These are phyloP conservation scores for Caenorhabditis sp. DNA, from an alignment of 2,888 invertebrate genomes.

Conservation along the genomic window DNA sequence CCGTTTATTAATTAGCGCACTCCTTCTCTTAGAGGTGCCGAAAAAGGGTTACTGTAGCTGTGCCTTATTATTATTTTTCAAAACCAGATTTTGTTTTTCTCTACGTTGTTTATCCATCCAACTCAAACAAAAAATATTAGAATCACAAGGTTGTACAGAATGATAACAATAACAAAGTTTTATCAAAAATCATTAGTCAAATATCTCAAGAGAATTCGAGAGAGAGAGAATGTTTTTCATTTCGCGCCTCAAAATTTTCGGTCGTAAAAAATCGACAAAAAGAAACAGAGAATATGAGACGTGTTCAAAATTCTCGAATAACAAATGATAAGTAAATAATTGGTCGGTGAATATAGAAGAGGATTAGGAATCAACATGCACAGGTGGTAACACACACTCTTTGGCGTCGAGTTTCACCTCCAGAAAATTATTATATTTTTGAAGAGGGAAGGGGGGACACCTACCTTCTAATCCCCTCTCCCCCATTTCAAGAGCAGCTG, in stretches of 20 bases:
- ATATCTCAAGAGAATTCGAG: not conserved
- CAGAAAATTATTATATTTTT: not conserved
- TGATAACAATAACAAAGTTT: not conserved
- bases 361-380: constrained; percentile 18
- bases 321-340: constrained; percentile 36
- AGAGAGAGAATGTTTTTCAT: not conserved
- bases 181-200: not conserved
- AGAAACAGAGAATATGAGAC: too few relatives aligned
- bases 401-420: constrained; percentile 27
- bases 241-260: not conserved
- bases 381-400: constrained; percentile 15
- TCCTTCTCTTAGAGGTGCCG: constrained; percentile 7
- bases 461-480: constrained; percentile 23
- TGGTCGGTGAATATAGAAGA: constrained; percentile 23
- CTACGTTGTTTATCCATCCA: too few relatives aligned
- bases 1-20: not conserved
- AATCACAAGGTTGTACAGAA: too few relatives aligned
- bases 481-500: constrained; percentile 9
- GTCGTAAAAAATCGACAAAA: too few relatives aligned
- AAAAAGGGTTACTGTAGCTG: constrained; percentile 19
- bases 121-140: too few relatives aligned
- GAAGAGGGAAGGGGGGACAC: constrained; percentile 10
- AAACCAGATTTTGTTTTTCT: not conserved
- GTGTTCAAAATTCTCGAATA: constrained; percentile 5
- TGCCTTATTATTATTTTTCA: constrained; percentile 8